Base-by-base conservation (phyloP, 2,888 invertebrate genomes). In the Mactromeris polynyma region DNA sequence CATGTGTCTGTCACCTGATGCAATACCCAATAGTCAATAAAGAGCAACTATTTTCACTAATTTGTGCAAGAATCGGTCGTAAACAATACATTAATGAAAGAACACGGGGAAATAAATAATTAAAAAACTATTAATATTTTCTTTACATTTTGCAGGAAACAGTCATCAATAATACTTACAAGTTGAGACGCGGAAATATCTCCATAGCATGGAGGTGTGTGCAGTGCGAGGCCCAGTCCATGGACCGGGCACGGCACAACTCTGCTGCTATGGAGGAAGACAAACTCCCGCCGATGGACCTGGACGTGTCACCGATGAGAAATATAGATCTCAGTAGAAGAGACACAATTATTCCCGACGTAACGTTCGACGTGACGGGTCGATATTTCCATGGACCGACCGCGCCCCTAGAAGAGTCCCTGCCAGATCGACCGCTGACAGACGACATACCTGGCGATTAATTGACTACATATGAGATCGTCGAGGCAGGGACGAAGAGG, bases 381-480 rank as follows among this genome's bases (percentile, higher is more conserved):
- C 17, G 58, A 19, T n/a, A n/a, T n/a, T 42, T 58, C 21, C 2
- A 31, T 36, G 33, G n/a, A 42, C 26, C 19, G 7, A 69, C 58
- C 19, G 78, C 38, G 9, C 78, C 77, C 38, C 26, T 82, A 26
- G 82, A 86, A 38, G 78, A 86, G 6, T 86, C 82, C 1, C 82
- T 86, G 2, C 51, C n/a, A n/a, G n/a, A n/a, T n/a, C n/a, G n/a
- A n/a, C n/a, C n/a, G n/a, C n/a, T n/a, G n/a, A n/a, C 82, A 3
- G 86, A 73, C 26, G 86, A 86, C 11, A 82, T 88, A 21, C 69
- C 73, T 26, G 58, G 46, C 2, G 79, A 82, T 9, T 2, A 19
- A 7, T 42, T 58, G 17, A 19, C 38, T 0, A 83, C 88, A 26
- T 88, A 69, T 73, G 83, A 84, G 80, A 80, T 84, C 7, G 88